phyloP scores from a whole-genome alignment of 2,888 invertebrate genomes.

The Petrophora chlorosata region DNA sequence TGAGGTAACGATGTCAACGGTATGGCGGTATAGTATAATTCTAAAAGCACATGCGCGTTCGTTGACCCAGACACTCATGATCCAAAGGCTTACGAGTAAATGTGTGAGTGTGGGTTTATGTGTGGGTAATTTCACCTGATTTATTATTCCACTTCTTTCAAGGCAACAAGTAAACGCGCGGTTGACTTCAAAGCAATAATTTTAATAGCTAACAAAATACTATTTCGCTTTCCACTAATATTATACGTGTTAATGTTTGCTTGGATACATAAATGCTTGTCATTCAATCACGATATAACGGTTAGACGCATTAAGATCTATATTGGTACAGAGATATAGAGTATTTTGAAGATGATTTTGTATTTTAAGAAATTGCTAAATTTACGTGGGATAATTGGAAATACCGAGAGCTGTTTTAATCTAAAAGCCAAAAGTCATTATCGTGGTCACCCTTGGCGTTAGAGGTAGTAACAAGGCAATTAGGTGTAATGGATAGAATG shows the following conservation, averaged over 20 bases:
- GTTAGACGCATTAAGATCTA: no score
- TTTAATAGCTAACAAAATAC: not conserved
- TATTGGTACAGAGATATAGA: no score
- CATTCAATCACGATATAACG: no score
- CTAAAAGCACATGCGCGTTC: not conserved
- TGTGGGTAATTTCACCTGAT: not conserved
- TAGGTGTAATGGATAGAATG: slow-evolving; percentile 38
- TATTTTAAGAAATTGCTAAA: no score
- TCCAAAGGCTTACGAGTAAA: not conserved
- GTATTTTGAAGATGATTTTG: not conserved
- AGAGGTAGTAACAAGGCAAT: slow-evolving; percentile 33
- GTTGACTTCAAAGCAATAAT: not conserved
- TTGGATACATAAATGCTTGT: no score
- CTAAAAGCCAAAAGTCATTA: slow-evolving; percentile 20
- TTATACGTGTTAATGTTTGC: no score
- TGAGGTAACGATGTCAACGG: not conserved
- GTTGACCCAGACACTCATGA: not conserved
- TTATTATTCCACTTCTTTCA: slow-evolving; percentile 2
- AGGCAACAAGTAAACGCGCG: not conserved
- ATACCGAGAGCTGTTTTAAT: no score
- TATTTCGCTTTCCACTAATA: not conserved
- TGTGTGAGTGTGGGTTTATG: not conserved
- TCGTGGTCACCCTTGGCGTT: slow-evolving; percentile 17
- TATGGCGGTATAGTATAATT: not conserved
- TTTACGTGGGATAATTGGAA: no score